Evolutionary conservation across 2,888 invertebrate species (phyloP).

Genomic region (Nephrotoma appendiculata): DNA sequence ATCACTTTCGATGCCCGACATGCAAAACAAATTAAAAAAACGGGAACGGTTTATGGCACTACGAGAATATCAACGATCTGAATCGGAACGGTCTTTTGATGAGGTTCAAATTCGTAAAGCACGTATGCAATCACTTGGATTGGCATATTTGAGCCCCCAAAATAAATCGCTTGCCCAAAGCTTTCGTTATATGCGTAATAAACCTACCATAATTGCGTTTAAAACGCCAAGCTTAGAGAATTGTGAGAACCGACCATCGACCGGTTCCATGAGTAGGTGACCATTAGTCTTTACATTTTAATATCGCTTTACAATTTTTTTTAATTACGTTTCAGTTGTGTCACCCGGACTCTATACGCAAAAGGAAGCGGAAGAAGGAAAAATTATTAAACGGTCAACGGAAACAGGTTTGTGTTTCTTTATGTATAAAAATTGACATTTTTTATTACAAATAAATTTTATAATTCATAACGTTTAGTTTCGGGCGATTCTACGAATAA

Average conservation of each 20-base stretch:
- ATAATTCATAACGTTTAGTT: not conserved
- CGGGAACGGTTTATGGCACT: conserved; percentile 57
- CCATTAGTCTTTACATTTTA: not conserved
- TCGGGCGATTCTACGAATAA: not conserved
- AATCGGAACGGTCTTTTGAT: conserved; percentile 65
- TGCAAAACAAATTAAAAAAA: conserved; percentile 58
- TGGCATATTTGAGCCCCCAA: conserved; percentile 59
- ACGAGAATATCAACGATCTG: conserved; percentile 57
- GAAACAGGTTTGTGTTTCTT: conserved; percentile 18
- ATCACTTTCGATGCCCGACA: conserved; percentile 72
- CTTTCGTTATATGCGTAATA: conserved; percentile 79
- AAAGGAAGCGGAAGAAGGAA: conserved; percentile 47
- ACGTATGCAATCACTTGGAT: conserved; percentile 45
- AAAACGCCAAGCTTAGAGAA: conserved; percentile 68
- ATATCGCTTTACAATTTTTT: not conserved
- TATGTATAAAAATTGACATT: conserved; percentile 15
- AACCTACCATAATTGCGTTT: conserved; percentile 78
- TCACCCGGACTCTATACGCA: conserved; percentile 23
- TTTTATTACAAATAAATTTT: not conserved
- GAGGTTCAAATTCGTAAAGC: conserved; percentile 49
- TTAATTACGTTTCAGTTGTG: conserved; percentile 13
- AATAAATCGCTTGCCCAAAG: conserved; percentile 69
- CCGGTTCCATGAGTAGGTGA: conserved; percentile 40
- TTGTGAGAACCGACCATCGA: conserved; percentile 41
- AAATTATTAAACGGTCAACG: conserved; percentile 26